Base-by-base conservation (phyloP, 2,888 invertebrate species). In the Apoda limacodes region DNA sequence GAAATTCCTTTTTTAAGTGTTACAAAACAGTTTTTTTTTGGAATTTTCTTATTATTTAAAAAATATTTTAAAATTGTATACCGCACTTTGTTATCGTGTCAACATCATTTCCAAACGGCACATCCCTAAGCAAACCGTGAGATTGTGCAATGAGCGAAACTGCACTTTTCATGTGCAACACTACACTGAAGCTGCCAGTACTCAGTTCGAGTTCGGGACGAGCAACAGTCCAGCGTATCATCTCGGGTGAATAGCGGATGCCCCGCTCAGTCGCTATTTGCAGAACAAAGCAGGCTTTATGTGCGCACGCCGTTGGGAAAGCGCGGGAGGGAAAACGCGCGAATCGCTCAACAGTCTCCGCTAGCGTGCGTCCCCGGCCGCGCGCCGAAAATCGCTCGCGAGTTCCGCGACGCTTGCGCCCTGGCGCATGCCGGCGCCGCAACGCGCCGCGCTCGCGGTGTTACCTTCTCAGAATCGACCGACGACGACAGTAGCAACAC, bases 231-330 rank as follows among this genome's bases (percentile, higher is more conserved):
- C 60, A 54, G 17, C 43, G 45, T 37, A n/a, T 56, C 47, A 49
- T 55, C 52, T 51, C 60, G 50, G 50, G 59, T 58, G 70, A 68
- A 64, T 57, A 68, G 65, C 56, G 69, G 61, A 69, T 65, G 72
- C 71, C 69, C 66, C 58, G 51, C 43, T 43, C 41, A 50, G 48
- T 43, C 56, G 69, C 75, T 74, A 75, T 78, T 75, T 72, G 72
- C 69, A 66, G 78, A 75, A 74, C 72, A 76, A 70, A 71, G 65
- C 68, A 74, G 72, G 72, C 64, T 75, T 71, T 69, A 67, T 68
- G 68, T 75, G 78, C 78, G 78, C 78, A 72, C 74, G 74, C 69
- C 67, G 54, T 41, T 39, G 42, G 78, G 76, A 74, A 78, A 76
- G 62, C 69, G 71, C 60, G 68, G 59, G 65, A 70, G 72, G 67